Evolutionary conservation across 2,797 vertebrate genomes (phyloP).

Genomic region (Sparidentex hasta): DNA sequence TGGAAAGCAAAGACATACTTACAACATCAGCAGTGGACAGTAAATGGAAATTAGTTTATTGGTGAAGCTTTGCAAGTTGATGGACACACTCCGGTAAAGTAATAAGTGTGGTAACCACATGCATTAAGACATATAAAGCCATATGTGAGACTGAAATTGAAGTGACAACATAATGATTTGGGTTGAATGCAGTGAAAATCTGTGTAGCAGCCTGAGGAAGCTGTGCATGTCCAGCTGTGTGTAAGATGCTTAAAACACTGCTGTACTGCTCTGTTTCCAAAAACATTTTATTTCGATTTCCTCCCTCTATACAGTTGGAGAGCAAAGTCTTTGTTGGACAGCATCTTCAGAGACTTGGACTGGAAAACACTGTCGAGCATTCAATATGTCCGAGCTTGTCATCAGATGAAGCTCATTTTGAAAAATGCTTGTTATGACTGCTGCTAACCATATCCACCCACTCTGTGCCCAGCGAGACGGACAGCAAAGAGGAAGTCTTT

Average conservation of each 20-base stretch:
- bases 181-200: conserved; percentile 65
- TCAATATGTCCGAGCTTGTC: conserved; percentile 79
- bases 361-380: conserved; percentile 70
- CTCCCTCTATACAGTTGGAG: conserved; percentile 37
- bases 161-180: conserved; percentile 79
- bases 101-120: conserved; percentile 71
- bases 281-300: conserved; percentile 53
- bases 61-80: conserved; percentile 66
- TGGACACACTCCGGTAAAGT: conserved; percentile 64
- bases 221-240: conserved; percentile 47
- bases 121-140: conserved; percentile 58
- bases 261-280: conserved; percentile 50
- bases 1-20: conserved; percentile 61
- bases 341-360: conserved; percentile 68
- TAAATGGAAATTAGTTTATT: conserved; percentile 74
- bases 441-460: conserved; percentile 74
- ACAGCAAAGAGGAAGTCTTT: conserved; percentile 75
- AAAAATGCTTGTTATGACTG: conserved; percentile 83
- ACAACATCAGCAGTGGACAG: conserved; percentile 62
- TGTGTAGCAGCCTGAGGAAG: conserved; percentile 61
- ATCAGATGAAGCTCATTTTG: conserved; percentile 76
- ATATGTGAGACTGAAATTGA: conserved; percentile 69
- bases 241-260: conserved; percentile 48
- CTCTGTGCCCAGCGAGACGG: conserved; percentile 63
- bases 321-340: conserved; percentile 68